phyloP scores from a whole-genome alignment of 2,888 invertebrate species.

The Stenodera caucasica region DNA sequence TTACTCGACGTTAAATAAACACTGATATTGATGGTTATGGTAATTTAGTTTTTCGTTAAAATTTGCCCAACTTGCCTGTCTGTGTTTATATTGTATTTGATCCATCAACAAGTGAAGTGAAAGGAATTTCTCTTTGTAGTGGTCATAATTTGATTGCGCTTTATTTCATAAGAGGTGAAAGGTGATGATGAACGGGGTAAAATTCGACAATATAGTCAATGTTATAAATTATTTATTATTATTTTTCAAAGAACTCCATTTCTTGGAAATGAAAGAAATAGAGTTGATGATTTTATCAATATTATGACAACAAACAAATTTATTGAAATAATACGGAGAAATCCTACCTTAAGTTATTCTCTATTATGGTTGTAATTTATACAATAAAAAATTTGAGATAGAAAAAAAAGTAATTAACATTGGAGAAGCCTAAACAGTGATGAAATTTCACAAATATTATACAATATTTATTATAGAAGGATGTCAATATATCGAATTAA shows the following conservation, averaged over 20 bases:
- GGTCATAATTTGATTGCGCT: constrained; percentile 16
- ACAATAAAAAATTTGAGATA: too few species aligned
- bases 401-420: too few species aligned
- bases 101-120: constrained; percentile 14
- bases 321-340: too few species aligned
- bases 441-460: not conserved
- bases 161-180: constrained; percentile 20
- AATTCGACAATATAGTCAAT: not conserved
- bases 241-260: too few species aligned
- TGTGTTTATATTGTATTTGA: not conserved
- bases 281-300: too few species aligned
- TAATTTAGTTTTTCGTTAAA: too few species aligned
- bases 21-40: not conserved
- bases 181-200: constrained; percentile 14
- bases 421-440: not conserved
- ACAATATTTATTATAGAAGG: not conserved
- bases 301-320: too few species aligned
- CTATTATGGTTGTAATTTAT: too few species aligned
- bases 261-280: too few species aligned
- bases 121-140: constrained; percentile 23
- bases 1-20: not conserved
- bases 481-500: too few species aligned
- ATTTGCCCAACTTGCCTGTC: not conserved
- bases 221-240: too few species aligned
- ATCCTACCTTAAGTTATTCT: too few species aligned